phyloP scores from a whole-genome alignment of 2,888 invertebrate species.

The Coenonympha glycerion region DNA sequence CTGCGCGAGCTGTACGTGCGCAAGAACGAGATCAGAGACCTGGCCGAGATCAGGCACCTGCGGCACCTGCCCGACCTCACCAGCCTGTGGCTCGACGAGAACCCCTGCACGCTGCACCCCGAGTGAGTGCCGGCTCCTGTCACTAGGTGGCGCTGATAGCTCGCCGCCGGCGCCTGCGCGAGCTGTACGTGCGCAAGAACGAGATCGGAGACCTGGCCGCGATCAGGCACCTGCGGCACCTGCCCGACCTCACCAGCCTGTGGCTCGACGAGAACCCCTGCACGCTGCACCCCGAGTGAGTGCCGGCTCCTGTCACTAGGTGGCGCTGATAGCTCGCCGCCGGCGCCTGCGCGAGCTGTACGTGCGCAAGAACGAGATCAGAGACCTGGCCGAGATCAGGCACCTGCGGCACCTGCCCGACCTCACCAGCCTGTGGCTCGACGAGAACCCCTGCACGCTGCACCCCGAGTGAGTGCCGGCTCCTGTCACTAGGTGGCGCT shows the following conservation, averaged over 20 bases:
- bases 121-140: no score
- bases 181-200: constrained; percentile 92
- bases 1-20: no score
- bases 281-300: constrained; percentile 81
- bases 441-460: constrained; percentile 88
- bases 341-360: constrained; percentile 88
- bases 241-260: constrained; percentile 70
- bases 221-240: constrained; percentile 83
- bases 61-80: no score
- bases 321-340: no score
- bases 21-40: no score
- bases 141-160: no score
- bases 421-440: constrained; percentile 84
- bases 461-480: constrained; percentile 84
- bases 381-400: constrained; percentile 85
- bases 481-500: no score
- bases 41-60: no score
- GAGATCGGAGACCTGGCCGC: constrained; percentile 86
- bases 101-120: no score
- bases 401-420: constrained; percentile 78
- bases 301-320: no score
- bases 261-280: constrained; percentile 93
- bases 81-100: no score
- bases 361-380: constrained; percentile 90
- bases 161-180: constrained; percentile 85